phyloP scores from a whole-genome alignment of 2,888 invertebrate genomes.

The Sinotaia quadrata region DNA sequence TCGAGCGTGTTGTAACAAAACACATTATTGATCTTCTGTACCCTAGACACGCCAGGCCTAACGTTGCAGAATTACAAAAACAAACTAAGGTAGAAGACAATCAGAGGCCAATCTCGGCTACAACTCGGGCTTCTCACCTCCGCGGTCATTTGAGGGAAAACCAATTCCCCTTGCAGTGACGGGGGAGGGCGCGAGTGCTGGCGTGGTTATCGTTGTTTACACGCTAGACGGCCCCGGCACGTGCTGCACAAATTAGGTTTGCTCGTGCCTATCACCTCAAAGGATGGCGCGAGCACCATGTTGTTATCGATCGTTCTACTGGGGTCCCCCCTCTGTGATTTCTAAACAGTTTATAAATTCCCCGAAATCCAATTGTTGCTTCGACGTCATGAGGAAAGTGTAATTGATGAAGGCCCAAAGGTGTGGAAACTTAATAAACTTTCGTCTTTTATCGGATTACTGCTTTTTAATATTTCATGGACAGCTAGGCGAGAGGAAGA shows the following conservation, averaged over 20 bases:
- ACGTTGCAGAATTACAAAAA: slow-evolving; percentile 15
- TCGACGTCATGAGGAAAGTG: slow-evolving; percentile 53
- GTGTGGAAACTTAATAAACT: slow-evolving; percentile 55
- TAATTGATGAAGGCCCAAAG: slow-evolving; percentile 49
- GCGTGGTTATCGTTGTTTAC: slow-evolving; percentile 31
- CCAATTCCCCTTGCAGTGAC: slow-evolving; percentile 25
- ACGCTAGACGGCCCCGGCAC: slow-evolving; percentile 28
- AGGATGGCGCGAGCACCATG: slow-evolving; percentile 32
- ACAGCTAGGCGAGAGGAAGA: slow-evolving; percentile 20
- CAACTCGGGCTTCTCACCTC: slow-evolving; percentile 25
- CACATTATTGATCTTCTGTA: slow-evolving; percentile 9
- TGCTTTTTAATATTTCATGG: slow-evolving; percentile 56
- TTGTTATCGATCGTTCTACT: slow-evolving; percentile 33
- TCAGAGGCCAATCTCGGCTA: slow-evolving; percentile 30
- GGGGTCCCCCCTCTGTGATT: slow-evolving; percentile 52
- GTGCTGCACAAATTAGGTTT: slow-evolving; percentile 31
- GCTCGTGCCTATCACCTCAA: slow-evolving; percentile 28
- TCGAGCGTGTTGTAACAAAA: slow-evolving; percentile 15
- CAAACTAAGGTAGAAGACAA: slow-evolving; percentile 24
- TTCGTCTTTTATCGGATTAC: slow-evolving; percentile 51
- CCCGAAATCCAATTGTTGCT: slow-evolving; percentile 53
- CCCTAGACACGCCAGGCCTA: slow-evolving; percentile 11
- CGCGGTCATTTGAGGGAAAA: slow-evolving; percentile 18
- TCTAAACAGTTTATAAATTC: slow-evolving; percentile 65
- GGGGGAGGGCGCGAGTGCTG: slow-evolving; percentile 18